Evolutionary conservation across 2,797 vertebrate genomes (phyloP), one percentile per base, ranked within the genome.

Genomic region (Podargus strigoides): DNA sequence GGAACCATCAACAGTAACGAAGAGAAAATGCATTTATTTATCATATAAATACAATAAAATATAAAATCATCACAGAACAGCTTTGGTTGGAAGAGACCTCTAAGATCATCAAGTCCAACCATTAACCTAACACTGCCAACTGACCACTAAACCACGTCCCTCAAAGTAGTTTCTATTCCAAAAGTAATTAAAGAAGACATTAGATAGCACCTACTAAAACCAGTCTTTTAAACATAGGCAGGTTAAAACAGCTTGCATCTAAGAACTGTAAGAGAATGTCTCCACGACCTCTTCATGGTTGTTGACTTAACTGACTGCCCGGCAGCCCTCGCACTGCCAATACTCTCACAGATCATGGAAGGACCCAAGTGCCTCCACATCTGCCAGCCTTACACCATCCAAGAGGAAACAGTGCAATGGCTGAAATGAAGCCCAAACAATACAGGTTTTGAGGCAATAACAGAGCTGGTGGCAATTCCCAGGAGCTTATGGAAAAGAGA

Each of bases 281-380:
- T 32, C 63, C 36, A 3, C 1, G 41, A 15, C 4, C 74, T 42
- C 36, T 44, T 23, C 26, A 13, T 0, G 3, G n/a, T 42, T 50
- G 28, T 23, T 1, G 4, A 53, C n/a, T 22, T 44, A 49, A 49
- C 47, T 6, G 1, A 14, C 37, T 3, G 30, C 47, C 49, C 2
- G 11, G 27, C 17, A 58, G 69, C 69, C 39, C 46, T 21, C 14
- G 27, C 30, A 3, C 6, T 41, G 42, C 44, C 19, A 0, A 0
- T 7, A 2, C 24, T 44, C 36, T 34, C 30, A 22, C 32, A 4
- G 7, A 1, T 5, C 5, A 12, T 2, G 20, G 58, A 41, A 56
- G 53, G 58, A 46, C 37, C 50, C 59, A 16, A 39, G 56, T 1
- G 56, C 6, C n/a, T n/a, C n/a, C 50, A 13, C 0, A 0, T 9